phyloP scores from a whole-genome alignment of 2,888 invertebrate genomes.

The Drosophila meridiana region DNA sequence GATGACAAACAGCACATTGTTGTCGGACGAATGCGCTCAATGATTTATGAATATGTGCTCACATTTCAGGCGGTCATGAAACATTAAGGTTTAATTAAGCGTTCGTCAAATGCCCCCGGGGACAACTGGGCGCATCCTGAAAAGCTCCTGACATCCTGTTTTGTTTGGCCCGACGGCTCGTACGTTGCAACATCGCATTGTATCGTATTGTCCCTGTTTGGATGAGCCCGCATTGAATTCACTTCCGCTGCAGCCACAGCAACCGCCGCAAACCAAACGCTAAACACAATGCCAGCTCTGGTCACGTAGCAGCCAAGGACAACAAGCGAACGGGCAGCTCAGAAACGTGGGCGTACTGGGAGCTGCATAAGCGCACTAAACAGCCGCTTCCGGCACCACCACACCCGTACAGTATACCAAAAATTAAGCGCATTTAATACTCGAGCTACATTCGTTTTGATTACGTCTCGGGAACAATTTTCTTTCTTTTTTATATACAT shows the following conservation, averaged over 20 bases:
- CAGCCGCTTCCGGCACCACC: conserved; percentile 30
- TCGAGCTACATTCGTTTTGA: conserved; percentile 59
- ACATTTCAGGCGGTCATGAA: conserved; percentile 62
- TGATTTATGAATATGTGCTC: conserved; percentile 54
- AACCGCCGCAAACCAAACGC: conserved; percentile 52
- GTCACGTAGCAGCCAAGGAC: conserved; percentile 59
- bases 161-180: conserved; percentile 31
- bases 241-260: conserved; percentile 54
- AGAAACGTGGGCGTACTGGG: conserved; percentile 16
- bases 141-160: conserved; percentile 64
- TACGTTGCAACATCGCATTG: conserved; percentile 29
- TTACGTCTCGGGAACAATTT: conserved; percentile 43
- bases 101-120: conserved; percentile 52
- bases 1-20: conserved; percentile 11
- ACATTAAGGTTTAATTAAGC: conserved; percentile 81
- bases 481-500: conserved; percentile 33
- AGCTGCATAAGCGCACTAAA: conserved; percentile 47
- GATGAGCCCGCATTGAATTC: conserved; percentile 66
- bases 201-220: conserved; percentile 58
- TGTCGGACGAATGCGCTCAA: conserved; percentile 27
- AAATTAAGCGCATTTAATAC: conserved; percentile 71
- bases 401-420: conserved; percentile 30
- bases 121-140: conserved; percentile 55
- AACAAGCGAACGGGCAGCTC: conserved; percentile 27
- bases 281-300: conserved; percentile 58